phyloP scores from a whole-genome alignment of 30 jellyfish, hydroid and myxozoan genomes.

The Kudoa iwatai region DNA sequence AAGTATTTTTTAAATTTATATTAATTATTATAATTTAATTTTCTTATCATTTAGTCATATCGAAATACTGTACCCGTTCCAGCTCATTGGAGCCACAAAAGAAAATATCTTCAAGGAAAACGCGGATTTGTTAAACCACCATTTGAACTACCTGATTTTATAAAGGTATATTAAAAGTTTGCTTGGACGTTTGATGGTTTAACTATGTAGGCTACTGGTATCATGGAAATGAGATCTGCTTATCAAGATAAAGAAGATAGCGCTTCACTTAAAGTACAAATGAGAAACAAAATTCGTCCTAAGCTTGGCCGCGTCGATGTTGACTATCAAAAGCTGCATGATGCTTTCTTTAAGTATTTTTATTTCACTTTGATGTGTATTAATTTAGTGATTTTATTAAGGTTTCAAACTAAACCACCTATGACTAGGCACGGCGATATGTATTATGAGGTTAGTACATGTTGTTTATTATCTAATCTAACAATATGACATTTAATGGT shows the following conservation, averaged over 20 bases:
- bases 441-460: constrained; percentile 41
- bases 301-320: constrained; percentile 80
- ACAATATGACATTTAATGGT: no score
- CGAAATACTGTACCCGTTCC: constrained; percentile 97
- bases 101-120: constrained; percentile 86
- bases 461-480: no score
- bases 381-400: constrained; percentile 1
- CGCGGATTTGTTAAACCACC: constrained; percentile 96
- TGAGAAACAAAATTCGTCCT: constrained; percentile 40
- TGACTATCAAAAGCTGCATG: constrained; percentile 86
- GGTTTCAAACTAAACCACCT: constrained; percentile 88
- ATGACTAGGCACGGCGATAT: constrained; percentile 93
- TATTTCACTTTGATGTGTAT: not conserved
- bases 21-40: not conserved
- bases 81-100: constrained; percentile 80
- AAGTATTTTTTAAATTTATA: constrained; percentile 4
- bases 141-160: constrained; percentile 77
- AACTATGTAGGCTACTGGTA: constrained; percentile 50
- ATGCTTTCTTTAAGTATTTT: constrained; percentile 77
- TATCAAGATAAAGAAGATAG: constrained; percentile 48
- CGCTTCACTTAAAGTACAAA: not conserved
- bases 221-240: constrained; percentile 99
- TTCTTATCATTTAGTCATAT: constrained; percentile 20
- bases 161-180: constrained; percentile 11
- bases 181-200: not conserved